A percentile compares a stretch with the other conserved stretches of the same genome.
Conservation (phyloP, 2,797 vertebrate species). For the Ptychobarbus kaznakovi region DNA sequence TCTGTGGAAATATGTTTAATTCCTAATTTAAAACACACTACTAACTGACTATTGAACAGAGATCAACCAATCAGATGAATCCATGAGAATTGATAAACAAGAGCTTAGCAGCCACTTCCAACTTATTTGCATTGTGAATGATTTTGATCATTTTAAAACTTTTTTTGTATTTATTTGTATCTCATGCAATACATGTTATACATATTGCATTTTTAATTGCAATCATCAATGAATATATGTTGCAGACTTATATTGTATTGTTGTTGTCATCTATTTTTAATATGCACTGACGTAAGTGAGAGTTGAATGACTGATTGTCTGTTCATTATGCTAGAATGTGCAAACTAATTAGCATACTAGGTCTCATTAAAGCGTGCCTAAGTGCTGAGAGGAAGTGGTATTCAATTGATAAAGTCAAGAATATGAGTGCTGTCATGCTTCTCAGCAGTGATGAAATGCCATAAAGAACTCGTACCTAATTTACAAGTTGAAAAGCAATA, state of each 20-base stretch:
- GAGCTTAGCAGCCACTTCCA: neutral
- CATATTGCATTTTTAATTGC: neutral
- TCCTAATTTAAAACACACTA: neutral
- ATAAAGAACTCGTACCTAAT: constrained; percentile 10
- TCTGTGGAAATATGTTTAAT: neutral
- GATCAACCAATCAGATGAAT: neutral
- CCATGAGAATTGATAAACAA: neutral
- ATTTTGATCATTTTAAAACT: neutral
- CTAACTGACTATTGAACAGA: neutral
- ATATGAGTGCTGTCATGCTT: constrained; percentile 2
- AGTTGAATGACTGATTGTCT: constrained; percentile 59
- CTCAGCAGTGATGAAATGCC: constrained; percentile 15
- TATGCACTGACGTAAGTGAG: neutral
- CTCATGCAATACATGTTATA: neutral
- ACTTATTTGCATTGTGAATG: neutral
- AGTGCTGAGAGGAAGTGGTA: constrained; percentile 11
- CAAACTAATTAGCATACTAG: constrained; percentile 64
- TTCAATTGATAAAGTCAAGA: constrained; percentile 35
- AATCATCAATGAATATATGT: neutral
- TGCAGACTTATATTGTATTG: neutral
- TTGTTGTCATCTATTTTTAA: neutral
- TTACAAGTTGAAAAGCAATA: neutral
- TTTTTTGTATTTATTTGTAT: neutral
- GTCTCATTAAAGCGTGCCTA: constrained; percentile 61
- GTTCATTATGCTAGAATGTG: constrained; percentile 60